Evolutionary conservation across 1,140 invertebrate genomes (phyloP).

Genomic region (Philopotamus ludificatus): DNA sequence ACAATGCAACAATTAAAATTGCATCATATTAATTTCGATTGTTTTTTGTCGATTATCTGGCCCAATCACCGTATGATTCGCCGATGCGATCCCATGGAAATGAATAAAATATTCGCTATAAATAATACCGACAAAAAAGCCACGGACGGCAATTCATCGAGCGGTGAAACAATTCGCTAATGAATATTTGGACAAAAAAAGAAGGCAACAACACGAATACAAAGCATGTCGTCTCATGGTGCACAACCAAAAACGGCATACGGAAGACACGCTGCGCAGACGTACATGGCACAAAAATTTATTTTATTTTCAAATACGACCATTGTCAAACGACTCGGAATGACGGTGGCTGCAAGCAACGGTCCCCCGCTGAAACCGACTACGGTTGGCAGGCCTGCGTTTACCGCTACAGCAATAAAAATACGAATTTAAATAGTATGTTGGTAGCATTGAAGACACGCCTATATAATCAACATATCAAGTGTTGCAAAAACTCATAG

Average conservation of each 20-base stretch:
- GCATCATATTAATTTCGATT: too few species aligned
- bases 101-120: not conserved
- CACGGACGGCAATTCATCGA: not conserved
- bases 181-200: constrained; percentile 1
- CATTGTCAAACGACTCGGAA: not conserved
- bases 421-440: too few species aligned
- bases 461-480: too few species aligned
- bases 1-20: too few species aligned
- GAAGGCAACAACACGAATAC: not conserved
- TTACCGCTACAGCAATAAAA: too few species aligned
- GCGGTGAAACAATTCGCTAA: not conserved
- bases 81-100: not conserved
- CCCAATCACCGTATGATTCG: too few species aligned
- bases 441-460: too few species aligned
- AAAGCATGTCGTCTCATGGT: not conserved
- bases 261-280: not conserved
- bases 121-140: not conserved
- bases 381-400: too few species aligned
- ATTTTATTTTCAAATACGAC: not conserved
- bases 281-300: not conserved
- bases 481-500: too few species aligned
- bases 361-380: too few species aligned
- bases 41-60: too few species aligned
- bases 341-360: too few species aligned
- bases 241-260: not conserved